Percentiles rank a stretch among this genome's conserved stretches.
These are phyloP conservation scores for Deilephila elpenor DNA, from an alignment of 2,888 invertebrate genomes.

Conservation along the genomic window DNA sequence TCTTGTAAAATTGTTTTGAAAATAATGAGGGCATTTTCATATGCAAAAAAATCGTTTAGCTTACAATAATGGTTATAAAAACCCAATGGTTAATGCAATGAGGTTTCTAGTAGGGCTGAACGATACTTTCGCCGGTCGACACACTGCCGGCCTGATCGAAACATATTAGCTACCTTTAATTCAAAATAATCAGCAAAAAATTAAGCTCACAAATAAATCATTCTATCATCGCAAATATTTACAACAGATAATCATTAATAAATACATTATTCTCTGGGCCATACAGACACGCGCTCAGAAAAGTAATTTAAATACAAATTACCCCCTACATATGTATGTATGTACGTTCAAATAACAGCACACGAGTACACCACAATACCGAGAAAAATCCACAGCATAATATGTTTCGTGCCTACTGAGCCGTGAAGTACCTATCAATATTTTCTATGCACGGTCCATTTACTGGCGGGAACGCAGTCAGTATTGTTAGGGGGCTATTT, in stretches of 20 bases:
- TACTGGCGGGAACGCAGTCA: constrained; percentile 2
- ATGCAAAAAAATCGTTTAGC: too few relatives aligned
- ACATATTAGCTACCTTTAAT: too few relatives aligned
- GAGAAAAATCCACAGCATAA: constrained; percentile 22
- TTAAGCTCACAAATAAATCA: background rate
- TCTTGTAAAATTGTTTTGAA: background rate
- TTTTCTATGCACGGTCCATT: constrained; percentile 20
- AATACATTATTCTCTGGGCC: constrained; percentile 1
- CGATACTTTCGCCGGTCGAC: too few relatives aligned
- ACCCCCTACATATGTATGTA: background rate
- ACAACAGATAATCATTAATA: background rate
- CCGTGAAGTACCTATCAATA: constrained; percentile 17
- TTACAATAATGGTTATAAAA: too few relatives aligned
- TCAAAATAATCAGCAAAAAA: too few relatives aligned
- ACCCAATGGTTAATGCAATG: too few relatives aligned
- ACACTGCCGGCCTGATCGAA: too few relatives aligned
- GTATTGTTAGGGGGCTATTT: constrained; percentile 25
- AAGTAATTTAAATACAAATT: constrained; percentile 18
- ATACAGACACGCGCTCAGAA: background rate
- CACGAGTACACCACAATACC: constrained; percentile 1
- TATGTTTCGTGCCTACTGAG: constrained; percentile 11
- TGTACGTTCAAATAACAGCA: constrained; percentile 1
- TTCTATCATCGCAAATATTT: background rate
- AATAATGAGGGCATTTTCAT: too few relatives aligned
- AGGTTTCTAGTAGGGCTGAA: too few relatives aligned